Evolutionary conservation across 2,797 vertebrate genomes (phyloP), one percentile per base, ranked within the genome.

Genomic region (Parauchenoglanis ngamensis): DNA sequence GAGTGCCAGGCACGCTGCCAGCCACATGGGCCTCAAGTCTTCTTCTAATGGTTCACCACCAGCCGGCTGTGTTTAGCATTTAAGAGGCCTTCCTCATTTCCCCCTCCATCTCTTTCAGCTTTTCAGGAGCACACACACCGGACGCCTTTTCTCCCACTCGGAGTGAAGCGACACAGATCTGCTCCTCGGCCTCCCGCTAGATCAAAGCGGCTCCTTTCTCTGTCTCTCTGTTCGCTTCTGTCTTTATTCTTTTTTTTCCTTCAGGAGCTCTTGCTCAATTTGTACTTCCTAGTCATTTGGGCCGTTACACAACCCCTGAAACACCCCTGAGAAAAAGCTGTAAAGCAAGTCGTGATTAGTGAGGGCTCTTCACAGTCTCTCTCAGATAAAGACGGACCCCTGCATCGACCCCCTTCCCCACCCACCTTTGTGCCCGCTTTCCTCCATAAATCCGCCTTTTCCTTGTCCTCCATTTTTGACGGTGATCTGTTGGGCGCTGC

Each of bases 361-460:
- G 89, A 93, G 92, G 89, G 87, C 91, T 93, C 92, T 94, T 94
- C 94, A 93, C 91, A 92, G 91, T 90, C 87, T 90, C 90, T 56
- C 76, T 87, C 83, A 75, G 87, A 89, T 90, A 91, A 92, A 91
- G 83, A 86, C 44, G 76, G 83, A 76, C 49, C 72, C 77, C 88
- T 85, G 67, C 88, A 89, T 88, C 83, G 83, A 87, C 68, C 63
- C 31, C 75, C 91, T 79, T 87, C 90, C 40, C 7, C 89, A 93
- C 89, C 89, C 76, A 93, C 75, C 68, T 83, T 68, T 86, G 75
- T 90, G 88, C 90, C 87, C 6, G 56, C 72, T 93, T 92, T 89
- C 91, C 91, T 92, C 92, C 90, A 95, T 95, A 95, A 95, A 95
- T 96, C 94, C 93, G 91, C 93, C 94, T 94, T 94, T 95, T 95